Base-by-base conservation (phyloP, 2,113 vertebrate genomes). In the Castor canadensis region DNA sequence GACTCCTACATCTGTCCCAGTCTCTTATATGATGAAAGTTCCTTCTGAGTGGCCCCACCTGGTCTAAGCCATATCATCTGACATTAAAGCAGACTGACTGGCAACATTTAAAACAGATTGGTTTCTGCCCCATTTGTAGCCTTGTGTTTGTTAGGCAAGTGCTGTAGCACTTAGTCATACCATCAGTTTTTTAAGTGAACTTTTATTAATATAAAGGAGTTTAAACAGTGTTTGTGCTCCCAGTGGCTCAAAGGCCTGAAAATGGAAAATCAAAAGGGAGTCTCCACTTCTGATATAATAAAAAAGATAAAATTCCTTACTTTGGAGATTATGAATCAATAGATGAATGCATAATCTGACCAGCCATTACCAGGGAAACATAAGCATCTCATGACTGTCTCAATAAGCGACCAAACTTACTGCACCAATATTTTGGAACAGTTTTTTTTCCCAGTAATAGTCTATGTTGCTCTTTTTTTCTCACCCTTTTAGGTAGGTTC, bases 261-360 rank as follows among this genome's bases (percentile, higher is more conserved):
- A 85, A 85, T 12, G 62, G 77, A 94, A 90, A 90, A 67, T 43
- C 90, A 75, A 92, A 92, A 40, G 56, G 60, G 86, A 85, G 62
- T 89, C 77, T 86, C 45, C 35, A 86, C 43, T 79, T 93, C 17
- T 93, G 89, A 87, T 73, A 13, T 87, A 81, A 75, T 5, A 49
- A 86, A 91, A 93, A 93, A 88, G 81, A 62, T 56, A 66, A 62
- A 91, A 87, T 22, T 81, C 40, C n/a, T 91, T 64, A 30, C 52
- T 93, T 64, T 91, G 90, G 79, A 89, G 66, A 84, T 64, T 80
- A 30, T 43, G 52, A 77, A 72, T 10, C 67, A 45, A 2, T 30
- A 69, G 40, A 67, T 3, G 40, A 40, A 67, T 9, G 10, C 16
- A 4, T 47, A 58, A n/a, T n/a, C n/a, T n/a, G n/a, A n/a, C n/a